Conservation (phyloP, 2,797 vertebrate genomes). For the Myotis daubentonii region DNA sequence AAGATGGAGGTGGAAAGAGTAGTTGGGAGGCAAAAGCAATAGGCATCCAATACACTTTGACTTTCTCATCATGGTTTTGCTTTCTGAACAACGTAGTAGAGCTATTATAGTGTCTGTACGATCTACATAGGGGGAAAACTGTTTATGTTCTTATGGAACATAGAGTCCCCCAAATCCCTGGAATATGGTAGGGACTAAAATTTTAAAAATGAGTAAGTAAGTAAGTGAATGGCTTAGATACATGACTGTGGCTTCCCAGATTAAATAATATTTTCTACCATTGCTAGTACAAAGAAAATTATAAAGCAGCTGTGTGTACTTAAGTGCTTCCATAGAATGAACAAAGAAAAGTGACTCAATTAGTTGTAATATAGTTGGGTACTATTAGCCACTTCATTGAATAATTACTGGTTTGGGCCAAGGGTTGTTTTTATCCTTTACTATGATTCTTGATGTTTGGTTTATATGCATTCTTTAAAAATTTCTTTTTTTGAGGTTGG, state of each 20-base stretch:
- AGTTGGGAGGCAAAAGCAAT: neutral
- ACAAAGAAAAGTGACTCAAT: conserved; percentile 57
- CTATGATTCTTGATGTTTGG: conserved; percentile 54
- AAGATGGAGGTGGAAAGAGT: neutral
- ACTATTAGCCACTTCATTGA: conserved; percentile 77
- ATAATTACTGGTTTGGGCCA: conserved; percentile 76
- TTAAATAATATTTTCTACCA: neutral
- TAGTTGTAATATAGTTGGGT: conserved; percentile 73
- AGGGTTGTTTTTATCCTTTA: conserved; percentile 63
- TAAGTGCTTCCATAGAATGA: conserved; percentile 65
- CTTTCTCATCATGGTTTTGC: neutral
- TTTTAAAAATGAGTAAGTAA: neutral
- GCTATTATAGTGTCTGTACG: neutral
- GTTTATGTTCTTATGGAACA: neutral
- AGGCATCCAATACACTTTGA: neutral
- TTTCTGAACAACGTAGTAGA: neutral
- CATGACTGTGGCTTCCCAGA: neutral
- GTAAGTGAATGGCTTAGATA: neutral
- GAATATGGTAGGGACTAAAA: neutral
- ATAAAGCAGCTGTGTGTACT: conserved; percentile 47
- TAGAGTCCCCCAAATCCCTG: neutral
- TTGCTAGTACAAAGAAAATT: neutral
- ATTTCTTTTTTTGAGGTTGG: neutral
- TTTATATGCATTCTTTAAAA: conserved; percentile 59
- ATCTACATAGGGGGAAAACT: neutral